These are phyloP conservation scores for Neoitamus cyanurus DNA, from an alignment of 2,888 invertebrate species.

Conservation along the genomic window DNA sequence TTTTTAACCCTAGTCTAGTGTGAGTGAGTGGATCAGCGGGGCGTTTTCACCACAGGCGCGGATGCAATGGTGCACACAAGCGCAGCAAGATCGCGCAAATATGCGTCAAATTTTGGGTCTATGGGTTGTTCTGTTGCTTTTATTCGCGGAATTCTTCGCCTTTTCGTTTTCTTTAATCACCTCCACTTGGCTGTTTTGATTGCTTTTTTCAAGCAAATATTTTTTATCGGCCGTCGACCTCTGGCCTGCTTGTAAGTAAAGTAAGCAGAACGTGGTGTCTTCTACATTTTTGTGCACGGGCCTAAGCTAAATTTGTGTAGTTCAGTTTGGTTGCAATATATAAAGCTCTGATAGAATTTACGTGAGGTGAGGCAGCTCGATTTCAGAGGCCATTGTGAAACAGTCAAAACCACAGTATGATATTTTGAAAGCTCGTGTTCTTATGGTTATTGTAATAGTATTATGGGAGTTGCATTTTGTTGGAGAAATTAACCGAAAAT, in stretches of 20 bases:
- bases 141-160: background rate
- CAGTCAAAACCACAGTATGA: too few species aligned
- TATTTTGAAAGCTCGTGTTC: too few species aligned
- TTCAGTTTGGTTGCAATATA: too few species aligned
- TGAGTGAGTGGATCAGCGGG: background rate
- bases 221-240: constrained; percentile 35
- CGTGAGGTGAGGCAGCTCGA: too few species aligned
- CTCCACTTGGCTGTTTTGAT: constrained; percentile 19
- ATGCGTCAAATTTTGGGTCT: constrained; percentile 31
- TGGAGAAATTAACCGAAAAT: too few species aligned
- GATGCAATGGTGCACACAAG: background rate
- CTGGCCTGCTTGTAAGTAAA: background rate
- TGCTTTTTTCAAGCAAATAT: constrained; percentile 32
- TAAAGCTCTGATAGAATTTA: too few species aligned
- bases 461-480: too few species aligned
- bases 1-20: constrained; percentile 37
- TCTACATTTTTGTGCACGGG: background rate
- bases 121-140: constrained; percentile 11
- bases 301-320: background rate
- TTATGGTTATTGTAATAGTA: too few species aligned
- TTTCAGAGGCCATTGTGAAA: too few species aligned
- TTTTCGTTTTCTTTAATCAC: constrained; percentile 29
- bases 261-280: background rate
- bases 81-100: background rate
- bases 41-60: background rate